Evolutionary conservation across 2,113 vertebrate genomes (phyloP).

Genomic region (Ammospiza caudacuta): DNA sequence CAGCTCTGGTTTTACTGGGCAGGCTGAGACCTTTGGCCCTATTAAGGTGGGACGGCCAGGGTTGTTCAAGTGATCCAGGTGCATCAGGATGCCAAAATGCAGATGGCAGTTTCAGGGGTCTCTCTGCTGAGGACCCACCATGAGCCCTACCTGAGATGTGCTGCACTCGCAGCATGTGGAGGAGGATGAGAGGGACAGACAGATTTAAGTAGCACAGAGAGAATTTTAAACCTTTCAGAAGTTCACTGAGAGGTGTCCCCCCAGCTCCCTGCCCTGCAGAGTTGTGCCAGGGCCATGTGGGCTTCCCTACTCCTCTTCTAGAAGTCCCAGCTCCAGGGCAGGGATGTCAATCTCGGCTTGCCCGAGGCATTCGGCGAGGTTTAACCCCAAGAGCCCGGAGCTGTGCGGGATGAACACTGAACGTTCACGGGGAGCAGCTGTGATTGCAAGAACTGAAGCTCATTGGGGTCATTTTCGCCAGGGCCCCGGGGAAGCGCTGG

Average conservation of each 20-base stretch:
- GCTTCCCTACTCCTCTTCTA: not conserved
- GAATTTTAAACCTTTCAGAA: not conserved
- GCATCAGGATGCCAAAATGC: not conserved
- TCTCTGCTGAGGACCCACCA: not conserved
- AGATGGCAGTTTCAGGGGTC: not conserved
- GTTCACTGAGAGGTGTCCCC: accelerated
- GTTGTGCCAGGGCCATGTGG: not conserved
- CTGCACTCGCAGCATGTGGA: not conserved
- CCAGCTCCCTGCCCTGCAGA: not conserved
- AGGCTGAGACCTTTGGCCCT: not conserved
- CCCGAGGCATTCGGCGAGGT: not conserved
- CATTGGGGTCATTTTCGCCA: conserved; percentile 4
- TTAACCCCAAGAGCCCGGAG: not conserved
- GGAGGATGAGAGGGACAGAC: not conserved
- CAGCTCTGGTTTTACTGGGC: not conserved
- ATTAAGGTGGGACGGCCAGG: not conserved
- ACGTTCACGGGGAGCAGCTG: not conserved
- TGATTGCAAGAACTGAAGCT: not conserved
- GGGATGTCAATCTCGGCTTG: not conserved
- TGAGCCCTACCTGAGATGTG: not conserved
- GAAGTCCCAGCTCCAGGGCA: not conserved
- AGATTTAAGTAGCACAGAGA: not conserved
- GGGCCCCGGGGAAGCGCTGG: not conserved
- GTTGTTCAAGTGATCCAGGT: not conserved
- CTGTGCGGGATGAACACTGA: not conserved